phyloP scores from a whole-genome alignment of 2,797 vertebrate species.

The Iguana delicatissima region DNA sequence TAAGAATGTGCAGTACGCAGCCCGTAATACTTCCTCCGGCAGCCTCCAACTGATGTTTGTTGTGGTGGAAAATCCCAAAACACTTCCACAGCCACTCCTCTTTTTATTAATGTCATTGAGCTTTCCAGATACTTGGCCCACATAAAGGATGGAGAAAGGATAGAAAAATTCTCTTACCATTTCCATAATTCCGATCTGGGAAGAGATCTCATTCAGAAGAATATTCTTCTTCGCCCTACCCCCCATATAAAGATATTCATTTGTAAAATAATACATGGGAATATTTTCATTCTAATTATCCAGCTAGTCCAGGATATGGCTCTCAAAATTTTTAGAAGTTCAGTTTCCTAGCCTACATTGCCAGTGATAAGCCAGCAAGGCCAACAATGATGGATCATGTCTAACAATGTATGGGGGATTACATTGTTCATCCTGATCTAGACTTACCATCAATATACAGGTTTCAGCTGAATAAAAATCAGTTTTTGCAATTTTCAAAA shows the following conservation, averaged over 20 bases:
- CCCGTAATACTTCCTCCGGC: not conserved
- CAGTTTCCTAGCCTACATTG: not conserved
- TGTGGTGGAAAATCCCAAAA: not conserved
- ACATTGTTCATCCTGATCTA: not conserved
- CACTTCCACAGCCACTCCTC: not conserved
- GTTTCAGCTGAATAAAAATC: not conserved
- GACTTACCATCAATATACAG: not conserved
- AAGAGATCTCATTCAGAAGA: not conserved
- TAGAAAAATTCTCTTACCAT: too few relatives aligned
- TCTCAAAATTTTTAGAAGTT: not conserved
- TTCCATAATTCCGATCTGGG: not conserved
- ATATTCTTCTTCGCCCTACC: not conserved
- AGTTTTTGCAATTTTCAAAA: not conserved
- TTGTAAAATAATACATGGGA: not conserved
- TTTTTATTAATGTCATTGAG: not conserved
- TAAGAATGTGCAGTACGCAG: conserved; percentile 13
- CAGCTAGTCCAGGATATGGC: not conserved
- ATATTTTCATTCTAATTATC: not conserved
- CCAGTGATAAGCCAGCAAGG: not conserved
- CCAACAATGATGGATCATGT: not conserved
- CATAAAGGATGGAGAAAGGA: not conserved
- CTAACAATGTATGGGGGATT: not conserved
- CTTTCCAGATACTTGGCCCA: not conserved
- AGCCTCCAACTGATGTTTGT: not conserved
- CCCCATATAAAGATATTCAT: too few relatives aligned